Conservation (phyloP, 2,888 invertebrate genomes). For the Yponomeuta sedellus region DNA sequence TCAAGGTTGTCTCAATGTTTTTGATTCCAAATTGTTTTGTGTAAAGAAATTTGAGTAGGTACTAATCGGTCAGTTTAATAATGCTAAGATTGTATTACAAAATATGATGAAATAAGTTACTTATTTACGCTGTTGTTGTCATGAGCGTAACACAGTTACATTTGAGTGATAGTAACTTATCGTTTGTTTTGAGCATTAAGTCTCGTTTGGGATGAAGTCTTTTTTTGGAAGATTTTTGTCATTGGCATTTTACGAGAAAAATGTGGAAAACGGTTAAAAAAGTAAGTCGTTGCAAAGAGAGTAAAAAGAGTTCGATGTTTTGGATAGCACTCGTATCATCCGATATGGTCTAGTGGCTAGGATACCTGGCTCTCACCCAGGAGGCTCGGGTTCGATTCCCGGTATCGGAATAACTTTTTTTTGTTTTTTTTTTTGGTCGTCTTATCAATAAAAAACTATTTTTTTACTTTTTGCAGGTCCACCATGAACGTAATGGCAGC, state of each 20-base stretch:
- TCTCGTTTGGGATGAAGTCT: too few relatives aligned
- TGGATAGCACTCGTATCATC: conserved; percentile 25
- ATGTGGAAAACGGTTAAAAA: too few relatives aligned
- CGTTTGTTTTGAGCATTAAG: too few relatives aligned
- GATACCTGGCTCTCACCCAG: conserved; percentile 64
- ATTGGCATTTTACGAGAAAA: too few relatives aligned
- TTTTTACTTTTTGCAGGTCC: conserved; percentile 39
- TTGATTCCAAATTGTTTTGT: neutral
- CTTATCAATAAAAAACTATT: neutral
- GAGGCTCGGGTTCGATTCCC: conserved; percentile 66
- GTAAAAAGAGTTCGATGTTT: neutral
- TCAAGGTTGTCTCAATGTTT: neutral
- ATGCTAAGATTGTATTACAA: too few relatives aligned
- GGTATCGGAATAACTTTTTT: conserved; percentile 39
- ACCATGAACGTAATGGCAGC: conserved; percentile 80
- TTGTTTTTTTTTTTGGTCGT: conserved; percentile 25
- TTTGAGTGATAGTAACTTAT: too few relatives aligned
- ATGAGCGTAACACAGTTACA: too few relatives aligned
- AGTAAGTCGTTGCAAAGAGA: neutral
- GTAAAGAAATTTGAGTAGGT: neutral
- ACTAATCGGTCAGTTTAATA: too few relatives aligned
- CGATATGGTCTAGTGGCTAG: conserved; percentile 73
- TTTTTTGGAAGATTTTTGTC: too few relatives aligned
- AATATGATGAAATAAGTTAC: too few relatives aligned
- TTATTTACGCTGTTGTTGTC: too few relatives aligned